Percentiles rank a stretch among this genome's conserved stretches.
These are phyloP conservation scores for Scopus umbretta DNA, from an alignment of 2,113 vertebrate species.

Conservation along the genomic window DNA sequence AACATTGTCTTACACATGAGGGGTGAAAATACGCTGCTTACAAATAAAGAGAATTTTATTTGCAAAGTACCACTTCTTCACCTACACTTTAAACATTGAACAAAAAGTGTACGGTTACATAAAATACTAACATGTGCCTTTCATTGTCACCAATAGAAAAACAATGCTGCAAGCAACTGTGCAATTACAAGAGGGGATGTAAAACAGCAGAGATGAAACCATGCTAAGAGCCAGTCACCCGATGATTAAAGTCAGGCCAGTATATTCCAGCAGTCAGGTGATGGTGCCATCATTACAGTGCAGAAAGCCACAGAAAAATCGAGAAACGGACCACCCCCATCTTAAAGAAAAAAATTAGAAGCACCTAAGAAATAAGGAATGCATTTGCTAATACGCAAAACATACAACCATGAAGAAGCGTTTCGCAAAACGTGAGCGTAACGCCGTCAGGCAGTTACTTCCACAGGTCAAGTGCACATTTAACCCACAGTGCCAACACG, in stretches of 20 bases:
- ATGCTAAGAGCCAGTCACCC: slow-evolving; percentile 37
- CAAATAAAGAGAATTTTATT: neutral
- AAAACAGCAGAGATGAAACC: slow-evolving; percentile 52
- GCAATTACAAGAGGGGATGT: slow-evolving; percentile 45
- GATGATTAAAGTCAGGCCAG: slow-evolving; percentile 66
- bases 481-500: neutral
- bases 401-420: neutral
- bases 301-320: slow-evolving; percentile 64
- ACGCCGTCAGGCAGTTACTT: neutral
- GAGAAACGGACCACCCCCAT: slow-evolving; percentile 47
- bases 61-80: neutral
- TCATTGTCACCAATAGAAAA: slow-evolving; percentile 43
- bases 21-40: neutral
- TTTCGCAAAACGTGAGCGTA: neutral
- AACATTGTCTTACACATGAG: neutral
- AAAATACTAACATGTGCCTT: neutral
- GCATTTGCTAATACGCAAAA: neutral
- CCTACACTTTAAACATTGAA: neutral
- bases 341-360: slow-evolving; percentile 44
- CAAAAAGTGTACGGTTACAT: neutral
- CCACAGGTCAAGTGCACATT: neutral
- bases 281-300: slow-evolving; percentile 59
- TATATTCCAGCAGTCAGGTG: slow-evolving; percentile 63
- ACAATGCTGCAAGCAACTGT: slow-evolving; percentile 41
- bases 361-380: neutral